Evolutionary conservation across 2,797 vertebrate species (phyloP).

Genomic region (Gobio occitaniae): DNA sequence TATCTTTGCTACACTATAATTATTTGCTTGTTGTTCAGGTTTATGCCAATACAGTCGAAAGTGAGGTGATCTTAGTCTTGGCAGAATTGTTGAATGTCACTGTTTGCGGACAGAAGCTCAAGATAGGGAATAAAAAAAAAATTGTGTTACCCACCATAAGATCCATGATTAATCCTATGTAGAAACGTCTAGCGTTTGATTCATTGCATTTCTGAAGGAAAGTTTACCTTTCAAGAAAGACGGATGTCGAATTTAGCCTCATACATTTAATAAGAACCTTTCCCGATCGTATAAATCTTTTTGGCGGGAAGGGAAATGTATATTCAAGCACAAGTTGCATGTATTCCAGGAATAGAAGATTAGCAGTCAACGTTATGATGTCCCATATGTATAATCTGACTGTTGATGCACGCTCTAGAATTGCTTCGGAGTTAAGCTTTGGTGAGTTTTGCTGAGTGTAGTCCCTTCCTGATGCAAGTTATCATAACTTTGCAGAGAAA

Average conservation of each 20-base stretch:
- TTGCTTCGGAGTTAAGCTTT: conserved; percentile 77
- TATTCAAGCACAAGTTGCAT: conserved; percentile 58
- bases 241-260: conserved; percentile 72
- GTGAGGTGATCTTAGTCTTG: neutral
- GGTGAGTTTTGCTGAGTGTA: conserved; percentile 71
- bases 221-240: conserved; percentile 76
- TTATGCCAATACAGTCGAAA: neutral
- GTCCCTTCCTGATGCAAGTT: conserved; percentile 72
- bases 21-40: neutral
- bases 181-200: conserved; percentile 63
- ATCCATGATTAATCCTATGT: conserved; percentile 71
- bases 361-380: conserved; percentile 62
- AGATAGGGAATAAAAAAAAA: conserved; percentile 68
- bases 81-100: conserved; percentile 32
- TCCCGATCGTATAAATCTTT: conserved; percentile 72
- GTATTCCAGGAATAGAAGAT: conserved; percentile 58
- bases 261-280: conserved; percentile 70
- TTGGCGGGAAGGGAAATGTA: conserved; percentile 61
- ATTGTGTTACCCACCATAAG: neutral
- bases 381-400: conserved; percentile 73
- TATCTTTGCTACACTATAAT: neutral
- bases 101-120: conserved; percentile 63
- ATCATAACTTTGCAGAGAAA: conserved; percentile 73
- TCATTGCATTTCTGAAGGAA: conserved; percentile 71
- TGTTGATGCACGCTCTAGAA: conserved; percentile 73